Conservation (phyloP, 2,888 invertebrate genomes). For the Apamea crenata region DNA sequence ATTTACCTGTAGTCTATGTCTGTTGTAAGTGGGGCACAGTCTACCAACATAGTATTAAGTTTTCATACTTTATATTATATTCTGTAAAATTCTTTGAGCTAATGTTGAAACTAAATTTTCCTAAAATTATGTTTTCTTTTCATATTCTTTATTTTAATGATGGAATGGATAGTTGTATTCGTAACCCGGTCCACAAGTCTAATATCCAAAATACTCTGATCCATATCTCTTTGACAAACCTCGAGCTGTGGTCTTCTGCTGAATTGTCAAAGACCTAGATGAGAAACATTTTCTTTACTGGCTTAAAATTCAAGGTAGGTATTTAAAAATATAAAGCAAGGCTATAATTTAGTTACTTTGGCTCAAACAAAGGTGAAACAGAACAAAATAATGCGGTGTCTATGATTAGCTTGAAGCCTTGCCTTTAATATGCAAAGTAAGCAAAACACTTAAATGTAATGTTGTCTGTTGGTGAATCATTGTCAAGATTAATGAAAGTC, state of each 20-base stretch:
- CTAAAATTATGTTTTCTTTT: not conserved
- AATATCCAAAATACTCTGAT: not conserved
- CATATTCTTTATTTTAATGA: not conserved
- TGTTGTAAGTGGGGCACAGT: not conserved
- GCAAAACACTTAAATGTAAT: conserved; percentile 42
- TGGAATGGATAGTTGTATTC: not conserved
- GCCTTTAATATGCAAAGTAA: conserved; percentile 49
- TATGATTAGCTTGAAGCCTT: conserved; percentile 20
- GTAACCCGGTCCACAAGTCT: not conserved
- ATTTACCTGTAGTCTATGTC: conserved; percentile 45
- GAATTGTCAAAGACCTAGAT: not conserved
- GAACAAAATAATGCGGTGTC: conserved; percentile 16
- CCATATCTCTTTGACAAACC: not conserved
- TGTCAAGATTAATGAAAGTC: conserved; percentile 42
- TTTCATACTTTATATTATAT: not conserved
- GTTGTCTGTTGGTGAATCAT: conserved; percentile 47
- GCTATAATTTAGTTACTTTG: not conserved
- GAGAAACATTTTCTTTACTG: not conserved
- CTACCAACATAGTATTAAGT: not conserved
- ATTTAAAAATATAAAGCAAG: not conserved
- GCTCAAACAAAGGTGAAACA: not conserved
- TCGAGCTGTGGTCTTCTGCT: not conserved
- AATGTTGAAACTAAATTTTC: not conserved
- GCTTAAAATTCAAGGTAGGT: not conserved
- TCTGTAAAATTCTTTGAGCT: not conserved